phyloP scores from a whole-genome alignment of 2,797 vertebrate genomes.

The Numenius phaeopus region DNA sequence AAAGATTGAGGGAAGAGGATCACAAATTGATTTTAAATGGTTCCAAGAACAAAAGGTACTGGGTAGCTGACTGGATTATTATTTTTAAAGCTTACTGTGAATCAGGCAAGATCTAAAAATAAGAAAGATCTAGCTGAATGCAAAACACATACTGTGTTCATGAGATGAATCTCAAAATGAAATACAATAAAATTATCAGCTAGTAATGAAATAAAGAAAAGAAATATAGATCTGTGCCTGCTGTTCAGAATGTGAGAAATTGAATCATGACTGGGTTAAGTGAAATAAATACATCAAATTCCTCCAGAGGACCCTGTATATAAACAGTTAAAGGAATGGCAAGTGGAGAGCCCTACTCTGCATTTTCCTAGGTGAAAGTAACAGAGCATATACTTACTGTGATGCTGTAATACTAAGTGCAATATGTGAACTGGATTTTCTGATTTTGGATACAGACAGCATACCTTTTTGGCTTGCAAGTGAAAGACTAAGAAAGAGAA shows the following conservation, averaged over 20 bases:
- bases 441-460: not conserved
- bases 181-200: constrained; percentile 75
- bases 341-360: not conserved
- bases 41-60: constrained; percentile 33
- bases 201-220: constrained; percentile 76
- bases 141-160: constrained; percentile 54
- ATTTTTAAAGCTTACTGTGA: not conserved
- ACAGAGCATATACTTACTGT: not conserved
- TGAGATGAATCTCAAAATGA: constrained; percentile 68
- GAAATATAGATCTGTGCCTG: constrained; percentile 56
- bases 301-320: constrained; percentile 12
- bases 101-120: constrained; percentile 53
- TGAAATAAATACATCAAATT: constrained; percentile 56
- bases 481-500: not conserved
- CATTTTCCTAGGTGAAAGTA: not conserved
- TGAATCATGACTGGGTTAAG: constrained; percentile 67
- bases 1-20: constrained; percentile 10
- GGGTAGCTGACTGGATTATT: not conserved
- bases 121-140: constrained; percentile 14
- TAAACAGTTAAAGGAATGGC: constrained; percentile 48
- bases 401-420: not conserved
- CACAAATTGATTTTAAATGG: constrained; percentile 38
- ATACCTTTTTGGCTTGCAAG: not conserved
- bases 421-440: not conserved
- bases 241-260: constrained; percentile 69